A percentile compares a stretch with the other conserved stretches of the same genome.
Conservation (phyloP, 2,888 invertebrate genomes). For the Fissipunctia ypsillon region DNA sequence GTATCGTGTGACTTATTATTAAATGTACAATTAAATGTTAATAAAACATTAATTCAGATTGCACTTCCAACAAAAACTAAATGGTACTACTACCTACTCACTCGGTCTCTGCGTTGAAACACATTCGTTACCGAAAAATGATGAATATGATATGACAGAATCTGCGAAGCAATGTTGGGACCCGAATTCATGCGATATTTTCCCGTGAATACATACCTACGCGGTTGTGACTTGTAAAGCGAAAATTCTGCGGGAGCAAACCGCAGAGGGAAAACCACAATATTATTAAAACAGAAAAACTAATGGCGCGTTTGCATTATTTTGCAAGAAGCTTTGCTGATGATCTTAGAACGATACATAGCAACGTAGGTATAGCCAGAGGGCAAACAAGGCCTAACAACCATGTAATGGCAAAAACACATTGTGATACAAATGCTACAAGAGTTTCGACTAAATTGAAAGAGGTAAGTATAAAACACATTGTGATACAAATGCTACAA, state of each 20-base stretch:
- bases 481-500: slow-evolving; percentile 25
- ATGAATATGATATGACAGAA: background rate
- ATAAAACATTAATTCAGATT: background rate
- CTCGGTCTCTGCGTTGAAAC: background rate
- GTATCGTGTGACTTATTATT: background rate
- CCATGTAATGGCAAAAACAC: slow-evolving; percentile 2
- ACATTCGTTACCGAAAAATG: background rate
- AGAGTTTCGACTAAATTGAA: slow-evolving; percentile 6
- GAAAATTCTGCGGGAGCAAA: background rate
- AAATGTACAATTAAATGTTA: background rate
- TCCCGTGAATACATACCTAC: background rate
- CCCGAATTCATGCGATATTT: background rate
- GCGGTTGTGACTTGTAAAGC: background rate
- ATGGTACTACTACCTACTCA: too few relatives aligned
- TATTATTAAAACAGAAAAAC: background rate
- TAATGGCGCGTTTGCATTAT: background rate
- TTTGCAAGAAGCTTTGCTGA: background rate
- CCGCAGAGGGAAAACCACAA: background rate
- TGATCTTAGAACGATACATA: slow-evolving; percentile 4
- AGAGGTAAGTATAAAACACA: slow-evolving; percentile 29
- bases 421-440: slow-evolving; percentile 29
- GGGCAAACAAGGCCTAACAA: slow-evolving; percentile 26
- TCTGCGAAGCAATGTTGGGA: background rate
- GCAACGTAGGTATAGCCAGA: slow-evolving; percentile 7
- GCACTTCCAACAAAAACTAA: background rate